Base-by-base conservation (phyloP, 2,797 vertebrate genomes). In the Rhyacichthys aspro region DNA sequence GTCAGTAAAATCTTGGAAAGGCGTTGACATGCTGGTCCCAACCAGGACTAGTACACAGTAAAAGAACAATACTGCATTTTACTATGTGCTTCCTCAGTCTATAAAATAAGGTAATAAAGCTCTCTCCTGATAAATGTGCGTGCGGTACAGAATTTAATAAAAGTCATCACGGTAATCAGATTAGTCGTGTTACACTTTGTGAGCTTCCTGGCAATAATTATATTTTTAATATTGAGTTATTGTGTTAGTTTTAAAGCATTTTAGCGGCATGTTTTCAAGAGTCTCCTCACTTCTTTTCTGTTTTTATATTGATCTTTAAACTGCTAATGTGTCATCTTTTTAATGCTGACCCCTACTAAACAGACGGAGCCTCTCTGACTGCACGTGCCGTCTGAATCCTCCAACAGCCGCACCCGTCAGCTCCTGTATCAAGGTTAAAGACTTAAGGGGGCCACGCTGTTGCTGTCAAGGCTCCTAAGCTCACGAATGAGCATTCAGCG, bases 351-450 rank as follows among this genome's bases (percentile, higher is more conserved):
- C 39, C 14, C 3, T 33, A 55, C 47, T 54, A 45, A 77, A 61
- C 43, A 59, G 50, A 11, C 33, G 39, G 55, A 60, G 76, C 43
- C 45, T 57, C 9, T 8, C 10, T 47, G 49, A 38, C 34, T 32
- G 11, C 32, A 7, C 0, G 12, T 49, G 28, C 12, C 47, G 48
- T 15, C 17, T 52, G 32, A 62, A 43, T 55, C 57, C 66, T 72
- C 60, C 58, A 48, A 70, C 43, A 53, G 37, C 33, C 63, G 60
- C 44, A 58, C 46, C 48, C 32, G 48, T 67, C 63, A 55, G 34
- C 48, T 47, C 48, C 61, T 57, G 14, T 68, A 58, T 65, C 71
- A 75, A 79, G 71, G 74, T 82, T 64, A 65, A 76, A 70, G 56
- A 66, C 55, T 55, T 68, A 78, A 72, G 59, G 66, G 71, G 73